Conservation (phyloP, 2,113 vertebrate genomes). For the Hemiprocne comata region DNA sequence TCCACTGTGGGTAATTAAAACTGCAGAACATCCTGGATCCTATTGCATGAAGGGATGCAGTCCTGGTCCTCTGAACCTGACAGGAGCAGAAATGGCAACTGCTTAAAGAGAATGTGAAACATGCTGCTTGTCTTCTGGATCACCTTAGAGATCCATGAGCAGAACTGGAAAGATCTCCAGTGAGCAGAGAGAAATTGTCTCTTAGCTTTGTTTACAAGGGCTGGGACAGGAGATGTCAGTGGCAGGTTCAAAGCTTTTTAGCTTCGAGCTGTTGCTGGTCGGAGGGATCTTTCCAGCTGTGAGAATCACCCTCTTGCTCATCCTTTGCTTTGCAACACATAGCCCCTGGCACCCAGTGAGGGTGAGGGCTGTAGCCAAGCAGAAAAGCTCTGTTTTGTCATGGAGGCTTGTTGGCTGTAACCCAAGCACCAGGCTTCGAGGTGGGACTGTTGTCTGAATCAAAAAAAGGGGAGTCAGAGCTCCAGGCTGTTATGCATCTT, state of each 20-base stretch:
- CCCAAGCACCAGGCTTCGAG: accelerated
- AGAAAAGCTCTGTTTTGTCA: background rate
- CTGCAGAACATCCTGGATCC: constrained; percentile 13
- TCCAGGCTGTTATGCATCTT: background rate
- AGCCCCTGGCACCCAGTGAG: background rate
- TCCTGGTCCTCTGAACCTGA: background rate
- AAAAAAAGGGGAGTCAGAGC: background rate
- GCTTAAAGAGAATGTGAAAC: background rate
- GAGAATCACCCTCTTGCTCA: background rate
- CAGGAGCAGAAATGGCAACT: background rate
- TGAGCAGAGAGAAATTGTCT: background rate
- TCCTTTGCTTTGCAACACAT: background rate
- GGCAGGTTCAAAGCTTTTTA: background rate
- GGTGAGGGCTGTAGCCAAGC: background rate
- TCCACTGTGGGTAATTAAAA: constrained; percentile 28
- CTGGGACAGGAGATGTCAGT: background rate
- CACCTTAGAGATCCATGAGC: background rate
- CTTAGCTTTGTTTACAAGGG: background rate
- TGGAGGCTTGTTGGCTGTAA: accelerated
- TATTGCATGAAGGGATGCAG: background rate
- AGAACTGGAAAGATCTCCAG: background rate
- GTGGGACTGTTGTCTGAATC: background rate
- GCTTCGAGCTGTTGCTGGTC: background rate
- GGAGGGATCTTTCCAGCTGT: background rate
- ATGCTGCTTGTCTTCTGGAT: background rate